Evolutionary conservation across 2,113 vertebrate genomes (phyloP).

Genomic region (mouse (Mus musculus)): GRCm39 chr13:89834001-89834500

Average conservation of each 20-base stretch:
- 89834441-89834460: neutral
- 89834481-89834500: conserved; percentile 1
- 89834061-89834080: conserved; percentile 51
- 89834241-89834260: neutral
- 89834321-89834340: neutral
- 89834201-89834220: conserved; percentile 7
- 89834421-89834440: neutral
- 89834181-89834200: conserved; percentile 1
- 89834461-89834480: neutral
- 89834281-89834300: conserved; percentile 48
- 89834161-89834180: conserved; percentile 22
- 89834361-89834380: conserved; percentile 31
- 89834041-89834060: conserved; percentile 27
- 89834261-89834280: neutral
- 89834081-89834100: conserved; percentile 19
- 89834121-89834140: neutral
- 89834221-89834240: conserved; percentile 8
- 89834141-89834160: conserved; percentile 25
- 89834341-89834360: neutral
- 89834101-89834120: neutral
- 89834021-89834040: conserved; percentile 49
- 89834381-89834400: conserved; percentile 51
- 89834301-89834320: neutral
- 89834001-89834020: conserved; percentile 54
- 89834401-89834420: neutral